These are phyloP conservation scores for Poeciliopsis gracilis DNA, from an alignment of 2,797 vertebrate genomes.

Conservation along the genomic window DNA sequence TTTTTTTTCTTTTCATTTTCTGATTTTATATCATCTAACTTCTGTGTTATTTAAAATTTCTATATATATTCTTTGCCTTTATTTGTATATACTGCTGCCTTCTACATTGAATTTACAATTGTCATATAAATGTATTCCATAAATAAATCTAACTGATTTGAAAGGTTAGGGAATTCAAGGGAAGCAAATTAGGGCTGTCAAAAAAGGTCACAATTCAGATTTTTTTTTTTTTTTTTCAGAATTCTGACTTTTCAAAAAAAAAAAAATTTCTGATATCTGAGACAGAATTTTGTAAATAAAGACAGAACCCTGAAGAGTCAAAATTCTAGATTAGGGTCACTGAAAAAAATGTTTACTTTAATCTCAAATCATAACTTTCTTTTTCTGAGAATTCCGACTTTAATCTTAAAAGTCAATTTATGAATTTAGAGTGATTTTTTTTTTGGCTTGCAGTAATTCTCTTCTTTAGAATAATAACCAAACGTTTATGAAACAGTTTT, in stretches of 20 bases:
- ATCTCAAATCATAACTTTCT: neutral
- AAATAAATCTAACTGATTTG: too few species aligned
- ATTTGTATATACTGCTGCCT: too few species aligned
- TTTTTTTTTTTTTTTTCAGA: neutral
- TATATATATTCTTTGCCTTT: too few species aligned
- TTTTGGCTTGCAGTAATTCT: too few species aligned
- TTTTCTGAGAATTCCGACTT: neutral
- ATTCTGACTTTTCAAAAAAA: neutral
- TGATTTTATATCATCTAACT: too few species aligned
- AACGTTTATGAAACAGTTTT: neutral
- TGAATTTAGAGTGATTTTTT: neutral
- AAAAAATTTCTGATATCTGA: neutral
- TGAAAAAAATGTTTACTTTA: neutral
- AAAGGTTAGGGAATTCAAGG: too few species aligned
- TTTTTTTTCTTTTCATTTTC: too few species aligned
- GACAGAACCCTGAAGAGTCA: neutral
- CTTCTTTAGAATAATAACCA: neutral
- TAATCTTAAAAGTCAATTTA: neutral
- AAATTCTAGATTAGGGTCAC: neutral
- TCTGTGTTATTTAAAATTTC: too few species aligned
- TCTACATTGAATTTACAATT: too few species aligned
- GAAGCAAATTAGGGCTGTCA: too few species aligned
- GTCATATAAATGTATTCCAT: too few species aligned
- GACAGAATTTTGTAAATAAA: neutral
- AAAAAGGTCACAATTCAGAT: neutral